These are phyloP conservation scores for Chymomyza fuscimana DNA, from an alignment of 2,888 invertebrate genomes.

Conservation along the genomic window DNA sequence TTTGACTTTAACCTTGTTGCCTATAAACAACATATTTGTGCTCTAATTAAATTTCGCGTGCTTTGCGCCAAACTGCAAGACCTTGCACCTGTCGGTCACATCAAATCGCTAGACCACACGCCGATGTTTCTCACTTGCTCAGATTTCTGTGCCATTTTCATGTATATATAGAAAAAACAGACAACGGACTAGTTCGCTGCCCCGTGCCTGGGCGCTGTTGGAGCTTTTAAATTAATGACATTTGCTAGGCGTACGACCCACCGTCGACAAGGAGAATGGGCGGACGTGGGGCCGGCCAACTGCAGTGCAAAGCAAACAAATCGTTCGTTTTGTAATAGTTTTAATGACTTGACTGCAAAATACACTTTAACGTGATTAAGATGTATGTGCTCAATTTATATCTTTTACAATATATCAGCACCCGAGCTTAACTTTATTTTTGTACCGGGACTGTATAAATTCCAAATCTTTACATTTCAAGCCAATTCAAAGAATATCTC, in stretches of 20 bases:
- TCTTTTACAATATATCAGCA: too few species aligned
- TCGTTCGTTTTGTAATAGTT: not conserved
- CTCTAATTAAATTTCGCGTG: conserved; percentile 69
- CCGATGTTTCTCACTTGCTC: conserved; percentile 31
- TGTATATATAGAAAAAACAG: conserved; percentile 28
- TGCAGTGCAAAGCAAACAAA: not conserved
- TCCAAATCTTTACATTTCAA: too few species aligned
- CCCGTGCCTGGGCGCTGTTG: conserved; percentile 13
- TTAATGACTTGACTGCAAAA: not conserved
- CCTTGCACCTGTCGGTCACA: conserved; percentile 25
- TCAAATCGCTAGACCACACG: conserved; percentile 15
- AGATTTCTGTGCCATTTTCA: conserved; percentile 46
- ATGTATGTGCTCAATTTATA: conserved; percentile 9
- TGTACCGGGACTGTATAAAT: too few species aligned
- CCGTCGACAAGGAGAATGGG: conserved; percentile 26
- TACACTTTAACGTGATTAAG: not conserved
- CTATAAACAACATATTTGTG: conserved; percentile 42
- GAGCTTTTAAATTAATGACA: conserved; percentile 58
- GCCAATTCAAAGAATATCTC: too few species aligned
- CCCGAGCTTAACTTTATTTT: too few species aligned
- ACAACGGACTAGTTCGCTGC: conserved; percentile 33
- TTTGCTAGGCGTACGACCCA: conserved; percentile 46
- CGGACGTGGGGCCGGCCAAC: not conserved
- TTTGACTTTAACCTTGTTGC: conserved; percentile 76
- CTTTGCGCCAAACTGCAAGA: conserved; percentile 41